Base-by-base conservation (phyloP, 2,888 invertebrate species). In the Meiosimyza platycephala region DNA sequence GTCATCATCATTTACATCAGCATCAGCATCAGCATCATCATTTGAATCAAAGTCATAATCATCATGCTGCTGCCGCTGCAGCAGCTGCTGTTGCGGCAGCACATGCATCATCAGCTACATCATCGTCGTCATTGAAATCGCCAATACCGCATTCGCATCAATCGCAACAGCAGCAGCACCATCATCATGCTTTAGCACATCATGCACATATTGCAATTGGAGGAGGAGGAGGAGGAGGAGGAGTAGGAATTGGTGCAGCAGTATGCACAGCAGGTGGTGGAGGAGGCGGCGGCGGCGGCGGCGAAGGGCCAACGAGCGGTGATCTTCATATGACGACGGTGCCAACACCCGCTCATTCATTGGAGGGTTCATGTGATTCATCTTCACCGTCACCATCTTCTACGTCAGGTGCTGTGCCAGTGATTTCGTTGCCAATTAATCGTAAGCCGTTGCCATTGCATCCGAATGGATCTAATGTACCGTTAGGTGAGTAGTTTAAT, bases 351-450 rank as follows among this genome's bases (percentile, higher is more conserved):
- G 84, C 83, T 79, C 84, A 86, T 67, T 87, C 86, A 28, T 77
- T 85, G 40, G 88, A 88, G 76, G 88, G 87, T 74, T 88, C 87
- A 80, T 90, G 89, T 81, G 90, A 90, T 81, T 90, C 92, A 59
- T 91, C 91, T 64, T 91, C 92, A 60, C 91, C 90, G 50, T 90
- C 90, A 71, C 90, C 90, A 71, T 89, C 89, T 65, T 87, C 92
- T 84, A 87, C 90, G 82, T 86, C 84, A 63, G 84, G 82, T 33
- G 81, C 80, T 47, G 80, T 80, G 63, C 77, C 83, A 73, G 83
- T 84, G 73, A 81, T 85, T 74, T 82, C 83, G 76, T 83, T 86
- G 74, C 82, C 87, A 72, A 82, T 89, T 80, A 82, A 86, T 72
- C 86, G 89, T 77, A 90, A 88, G 80, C 77, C 87, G 77, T 81